These are phyloP conservation scores for Atherinomorus stipes DNA, from an alignment of 2,113 vertebrate species.

Conservation along the genomic window DNA sequence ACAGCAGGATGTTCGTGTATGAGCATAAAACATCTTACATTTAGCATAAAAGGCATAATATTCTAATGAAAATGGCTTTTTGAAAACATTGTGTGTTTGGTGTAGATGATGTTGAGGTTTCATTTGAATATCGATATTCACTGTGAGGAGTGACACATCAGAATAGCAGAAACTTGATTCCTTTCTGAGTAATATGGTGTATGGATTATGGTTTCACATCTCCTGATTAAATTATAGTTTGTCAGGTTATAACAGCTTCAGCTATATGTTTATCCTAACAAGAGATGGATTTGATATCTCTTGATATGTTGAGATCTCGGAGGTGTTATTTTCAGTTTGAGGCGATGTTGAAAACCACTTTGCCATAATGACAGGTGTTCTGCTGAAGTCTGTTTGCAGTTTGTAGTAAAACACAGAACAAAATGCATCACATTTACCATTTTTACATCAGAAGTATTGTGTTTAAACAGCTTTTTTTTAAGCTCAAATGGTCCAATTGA, in stretches of 20 bases:
- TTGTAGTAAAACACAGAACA: no score
- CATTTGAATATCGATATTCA: no score
- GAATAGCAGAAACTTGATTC: no score
- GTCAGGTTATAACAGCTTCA: background rate
- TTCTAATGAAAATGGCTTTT: slow-evolving; percentile 4
- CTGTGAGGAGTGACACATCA: no score
- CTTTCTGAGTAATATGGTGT: no score
- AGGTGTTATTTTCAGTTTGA: background rate
- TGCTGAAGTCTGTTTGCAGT: background rate
- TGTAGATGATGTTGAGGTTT: background rate
- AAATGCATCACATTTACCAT: no score
- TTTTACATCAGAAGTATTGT: no score
- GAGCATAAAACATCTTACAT: slow-evolving; percentile 25
- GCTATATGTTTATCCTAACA: background rate
- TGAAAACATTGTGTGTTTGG: slow-evolving; percentile 27
- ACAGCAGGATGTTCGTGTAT: background rate
- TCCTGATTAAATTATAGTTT: no score
- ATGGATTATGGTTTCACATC: no score
- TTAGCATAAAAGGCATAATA: slow-evolving; percentile 39
- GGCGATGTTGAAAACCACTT: background rate
- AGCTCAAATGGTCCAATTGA: background rate
- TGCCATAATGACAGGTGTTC: no score
- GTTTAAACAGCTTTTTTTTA: no score
- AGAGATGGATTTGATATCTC: background rate
- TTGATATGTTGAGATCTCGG: background rate